phyloP scores from a whole-genome alignment of 2,888 invertebrate genomes.

The Cinara cedri region DNA sequence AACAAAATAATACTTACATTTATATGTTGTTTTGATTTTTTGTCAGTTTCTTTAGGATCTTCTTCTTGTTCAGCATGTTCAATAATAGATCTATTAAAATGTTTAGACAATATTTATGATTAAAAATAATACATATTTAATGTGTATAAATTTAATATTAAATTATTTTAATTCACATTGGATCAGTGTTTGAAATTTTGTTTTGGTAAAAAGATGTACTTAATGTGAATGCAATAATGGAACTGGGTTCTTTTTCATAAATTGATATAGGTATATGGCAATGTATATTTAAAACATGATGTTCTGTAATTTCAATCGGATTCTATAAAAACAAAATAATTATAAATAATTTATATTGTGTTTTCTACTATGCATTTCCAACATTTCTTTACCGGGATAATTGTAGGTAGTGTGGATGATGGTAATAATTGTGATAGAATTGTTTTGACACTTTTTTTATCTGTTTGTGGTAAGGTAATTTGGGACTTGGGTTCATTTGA shows the following conservation, averaged over 20 bases:
- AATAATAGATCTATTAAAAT: constrained; percentile 5
- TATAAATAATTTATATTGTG: not conserved
- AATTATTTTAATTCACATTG: constrained; percentile 34
- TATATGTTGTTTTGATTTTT: constrained; percentile 54
- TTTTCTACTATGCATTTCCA: constrained; percentile 34
- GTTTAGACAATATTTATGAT: too few species aligned
- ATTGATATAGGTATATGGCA: constrained; percentile 72
- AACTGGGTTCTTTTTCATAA: constrained; percentile 80
- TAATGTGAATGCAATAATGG: constrained; percentile 83
- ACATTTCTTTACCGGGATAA: constrained; percentile 18
- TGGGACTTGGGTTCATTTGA: constrained; percentile 44
- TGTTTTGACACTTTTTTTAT: constrained; percentile 72
- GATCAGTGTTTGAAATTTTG: constrained; percentile 62
- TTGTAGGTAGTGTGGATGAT: constrained; percentile 64
- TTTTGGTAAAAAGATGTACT: constrained; percentile 76
- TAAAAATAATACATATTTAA: too few species aligned
- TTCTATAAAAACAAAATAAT: constrained; percentile 63
- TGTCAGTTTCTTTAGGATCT: constrained; percentile 46
- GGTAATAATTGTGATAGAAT: constrained; percentile 74
- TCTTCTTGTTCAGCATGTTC: constrained; percentile 45
- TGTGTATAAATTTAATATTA: not conserved
- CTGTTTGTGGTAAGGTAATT: constrained; percentile 60
- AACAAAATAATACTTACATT: constrained; percentile 59
- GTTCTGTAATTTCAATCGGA: constrained; percentile 73
- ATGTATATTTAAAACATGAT: constrained; percentile 72